These are phyloP conservation scores for Eupristina koningsbergeri DNA, from an alignment of 1,140 invertebrate genomes.

Conservation along the genomic window DNA sequence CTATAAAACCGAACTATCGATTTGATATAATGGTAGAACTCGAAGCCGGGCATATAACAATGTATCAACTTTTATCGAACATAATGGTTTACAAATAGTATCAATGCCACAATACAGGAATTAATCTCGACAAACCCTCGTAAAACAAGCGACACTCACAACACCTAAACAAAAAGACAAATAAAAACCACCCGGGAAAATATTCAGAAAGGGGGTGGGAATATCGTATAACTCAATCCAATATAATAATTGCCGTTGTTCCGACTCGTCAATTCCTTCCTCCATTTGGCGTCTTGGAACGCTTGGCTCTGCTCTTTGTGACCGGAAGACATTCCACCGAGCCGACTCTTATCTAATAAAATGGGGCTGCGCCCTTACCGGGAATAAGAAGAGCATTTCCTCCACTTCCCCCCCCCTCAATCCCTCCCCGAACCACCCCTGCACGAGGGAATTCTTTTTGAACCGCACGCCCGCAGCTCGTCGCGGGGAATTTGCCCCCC, in stretches of 20 bases:
- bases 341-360: conserved; percentile 48
- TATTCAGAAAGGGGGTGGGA: neutral
- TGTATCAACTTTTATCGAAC: conserved; percentile 8
- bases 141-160: neutral
- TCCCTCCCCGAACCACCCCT: neutral
- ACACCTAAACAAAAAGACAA: neutral
- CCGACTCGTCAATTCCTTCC: conserved; percentile 25
- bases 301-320: neutral
- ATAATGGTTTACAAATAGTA: neutral
- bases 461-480: neutral
- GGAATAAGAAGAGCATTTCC: conserved; percentile 24
- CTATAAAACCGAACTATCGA: neutral
- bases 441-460: conserved; percentile 23
- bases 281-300: neutral
- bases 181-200: neutral
- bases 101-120: neutral
- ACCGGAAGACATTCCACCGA: conserved; percentile 41
- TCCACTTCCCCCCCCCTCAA: too few relatives aligned
- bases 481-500: conserved; percentile 31
- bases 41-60: neutral
- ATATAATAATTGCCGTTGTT: conserved; percentile 41
- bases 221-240: conserved; percentile 47
- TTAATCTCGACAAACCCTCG: neutral
- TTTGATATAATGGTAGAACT: neutral
- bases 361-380: neutral